These are phyloP conservation scores for Epinotia brunnichana DNA, from an alignment of 2,888 invertebrate species.

Conservation along the genomic window DNA sequence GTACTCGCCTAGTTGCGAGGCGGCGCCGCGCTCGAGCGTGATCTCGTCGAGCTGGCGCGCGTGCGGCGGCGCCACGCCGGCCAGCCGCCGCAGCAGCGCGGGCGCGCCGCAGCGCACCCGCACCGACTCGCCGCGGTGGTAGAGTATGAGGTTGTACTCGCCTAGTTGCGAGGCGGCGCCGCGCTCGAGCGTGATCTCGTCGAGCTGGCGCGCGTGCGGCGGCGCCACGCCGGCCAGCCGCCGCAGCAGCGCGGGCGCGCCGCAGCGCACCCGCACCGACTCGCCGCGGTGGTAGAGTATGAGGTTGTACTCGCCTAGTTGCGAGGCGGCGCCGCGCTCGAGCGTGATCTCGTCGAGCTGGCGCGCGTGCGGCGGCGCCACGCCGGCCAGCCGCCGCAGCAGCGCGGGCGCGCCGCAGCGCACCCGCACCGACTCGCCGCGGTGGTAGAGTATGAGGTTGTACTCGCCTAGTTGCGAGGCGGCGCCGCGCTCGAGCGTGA, in stretches of 20 bases:
- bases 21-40: slow-evolving; percentile 90
- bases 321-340: slow-evolving; percentile 91
- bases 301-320: slow-evolving; percentile 80
- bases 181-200: slow-evolving; percentile 90
- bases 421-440: background rate
- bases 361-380: slow-evolving; percentile 88
- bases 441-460: background rate
- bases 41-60: slow-evolving; percentile 89
- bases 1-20: slow-evolving; percentile 87
- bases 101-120: slow-evolving; percentile 54
- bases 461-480: slow-evolving; percentile 88
- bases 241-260: slow-evolving; percentile 87
- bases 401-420: slow-evolving; percentile 83
- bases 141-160: slow-evolving; percentile 47
- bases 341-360: slow-evolving; percentile 90
- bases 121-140: background rate
- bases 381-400: slow-evolving; percentile 90
- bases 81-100: slow-evolving; percentile 91
- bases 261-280: background rate
- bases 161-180: slow-evolving; percentile 91
- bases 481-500: slow-evolving; percentile 91
- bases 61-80: slow-evolving; percentile 89
- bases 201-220: slow-evolving; percentile 87
- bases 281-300: background rate
- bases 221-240: slow-evolving; percentile 91